Percentiles rank a stretch among this genome's conserved stretches.
phyloP scores from a whole-genome alignment of 2,797 vertebrate species.

The Bufotes viridis region DNA sequence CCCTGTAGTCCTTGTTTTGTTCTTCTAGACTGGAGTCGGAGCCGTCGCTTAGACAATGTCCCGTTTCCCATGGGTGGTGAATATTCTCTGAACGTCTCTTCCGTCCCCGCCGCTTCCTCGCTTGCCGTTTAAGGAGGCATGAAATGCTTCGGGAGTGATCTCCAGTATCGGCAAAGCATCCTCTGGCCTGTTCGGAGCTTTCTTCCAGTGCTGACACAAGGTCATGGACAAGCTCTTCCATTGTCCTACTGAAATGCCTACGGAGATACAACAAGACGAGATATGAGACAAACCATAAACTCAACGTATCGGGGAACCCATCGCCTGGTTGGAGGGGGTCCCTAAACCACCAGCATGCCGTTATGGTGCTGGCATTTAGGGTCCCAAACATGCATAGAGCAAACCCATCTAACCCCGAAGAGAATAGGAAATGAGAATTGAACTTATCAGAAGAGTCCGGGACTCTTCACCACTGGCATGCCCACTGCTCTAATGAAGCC shows the following conservation, averaged over 20 bases:
- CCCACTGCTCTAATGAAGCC: too few species aligned
- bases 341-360: too few species aligned
- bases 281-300: neutral
- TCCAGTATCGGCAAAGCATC: constrained; percentile 89
- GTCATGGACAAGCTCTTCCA: constrained; percentile 99
- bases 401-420: too few species aligned
- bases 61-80: constrained; percentile 90
- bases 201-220: constrained; percentile 91
- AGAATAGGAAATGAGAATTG: too few species aligned
- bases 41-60: constrained; percentile 90
- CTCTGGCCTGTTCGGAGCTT: constrained; percentile 91
- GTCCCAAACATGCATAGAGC: too few species aligned
- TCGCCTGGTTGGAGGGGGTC: too few species aligned
- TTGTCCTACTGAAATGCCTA: constrained; percentile 96
- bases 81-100: constrained; percentile 92
- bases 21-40: constrained; percentile 97
- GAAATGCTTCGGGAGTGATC: constrained; percentile 91
- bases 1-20: constrained; percentile 89
- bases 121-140: constrained; percentile 92
- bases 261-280: neutral
- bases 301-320: neutral
- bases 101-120: constrained; percentile 90
- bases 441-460: too few species aligned
- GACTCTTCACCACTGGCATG: too few species aligned
- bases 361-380: too few species aligned